Base-by-base conservation (phyloP, 2,113 vertebrate species). In the Syngnathus typhle region DNA sequence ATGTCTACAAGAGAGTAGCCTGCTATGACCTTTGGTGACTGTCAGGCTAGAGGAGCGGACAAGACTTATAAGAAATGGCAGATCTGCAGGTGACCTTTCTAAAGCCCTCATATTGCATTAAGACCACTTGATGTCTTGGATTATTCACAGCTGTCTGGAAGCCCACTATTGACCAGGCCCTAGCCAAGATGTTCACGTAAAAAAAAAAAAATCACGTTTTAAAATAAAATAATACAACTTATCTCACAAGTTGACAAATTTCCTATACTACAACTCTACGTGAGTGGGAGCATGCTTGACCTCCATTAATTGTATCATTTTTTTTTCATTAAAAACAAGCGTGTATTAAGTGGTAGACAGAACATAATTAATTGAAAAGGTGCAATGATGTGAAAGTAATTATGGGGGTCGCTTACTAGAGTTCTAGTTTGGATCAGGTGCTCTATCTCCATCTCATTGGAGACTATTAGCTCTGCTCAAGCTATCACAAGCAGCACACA, bases 21-120 rank as follows among this genome's bases (percentile, higher is more conserved):
- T 78, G 85, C 80, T 63, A 73, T 89, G 86, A 88, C 85, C 82
- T 89, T 88, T 89, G 80, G 80, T 84, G 76, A 78, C 77, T 79
- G 81, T 70, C 76, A 72, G 75, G 61, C 76, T 70, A 82, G 81
- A 77, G 74, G 61, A 71, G 75, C 72, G 67, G 71, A 73, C 74
- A 80, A 73, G 76, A 88, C 79, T 85, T 86, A 90, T 81, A 84
- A 78, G 79, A 85, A 85, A 85, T 81, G 78, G 77, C 78, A 87
- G 78, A 85, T 78, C 70, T 75, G 75, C 67, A 70, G 75, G 71
- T 89, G 88, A 91, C 87, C 81, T 89, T 89, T 89, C 83, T 78
- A 75, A 78, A 83, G 54, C 54, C 63, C 65, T 84, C 80, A 83
- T 85, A 90, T 87, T 69, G 77, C 82, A 87, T 84, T 82, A 88